A percentile compares a stretch with the other conserved stretches of the same genome.
These are phyloP conservation scores for Pelecanoides urinatrix DNA, from an alignment of 2,113 vertebrate genomes.

Conservation along the genomic window DNA sequence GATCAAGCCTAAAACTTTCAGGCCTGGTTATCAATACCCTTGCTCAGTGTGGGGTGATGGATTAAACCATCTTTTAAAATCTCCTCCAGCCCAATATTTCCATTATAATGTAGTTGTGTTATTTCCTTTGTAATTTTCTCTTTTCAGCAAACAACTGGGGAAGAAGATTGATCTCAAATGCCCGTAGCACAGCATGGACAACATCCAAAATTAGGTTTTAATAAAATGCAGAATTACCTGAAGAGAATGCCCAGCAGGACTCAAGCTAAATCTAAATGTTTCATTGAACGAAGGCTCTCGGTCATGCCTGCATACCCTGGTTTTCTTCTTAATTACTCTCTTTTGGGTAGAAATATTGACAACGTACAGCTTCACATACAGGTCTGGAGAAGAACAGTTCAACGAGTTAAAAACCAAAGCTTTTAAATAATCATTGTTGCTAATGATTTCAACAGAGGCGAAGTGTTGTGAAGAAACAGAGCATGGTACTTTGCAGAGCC, in stretches of 20 bases:
- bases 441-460: neutral
- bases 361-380: conserved; percentile 97
- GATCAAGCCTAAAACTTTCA: neutral
- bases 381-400: conserved; percentile 77
- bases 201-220: neutral
- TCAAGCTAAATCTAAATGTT: conserved; percentile 94
- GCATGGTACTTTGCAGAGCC: neutral
- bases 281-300: conserved; percentile 98
- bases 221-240: conserved; percentile 80
- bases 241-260: conserved; percentile 94
- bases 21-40: neutral
- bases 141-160: neutral
- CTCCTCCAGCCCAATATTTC: neutral
- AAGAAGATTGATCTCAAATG: neutral
- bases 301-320: conserved; percentile 96
- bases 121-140: neutral
- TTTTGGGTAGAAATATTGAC: conserved; percentile 96
- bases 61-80: neutral
- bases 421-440: neutral
- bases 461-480: neutral
- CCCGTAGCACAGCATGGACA: neutral
- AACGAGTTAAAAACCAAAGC: neutral
- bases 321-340: conserved; percentile 98
- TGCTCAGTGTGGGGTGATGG: neutral
- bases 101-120: neutral